Conservation (phyloP, 2,113 vertebrate species). For the Numenius arquata region DNA sequence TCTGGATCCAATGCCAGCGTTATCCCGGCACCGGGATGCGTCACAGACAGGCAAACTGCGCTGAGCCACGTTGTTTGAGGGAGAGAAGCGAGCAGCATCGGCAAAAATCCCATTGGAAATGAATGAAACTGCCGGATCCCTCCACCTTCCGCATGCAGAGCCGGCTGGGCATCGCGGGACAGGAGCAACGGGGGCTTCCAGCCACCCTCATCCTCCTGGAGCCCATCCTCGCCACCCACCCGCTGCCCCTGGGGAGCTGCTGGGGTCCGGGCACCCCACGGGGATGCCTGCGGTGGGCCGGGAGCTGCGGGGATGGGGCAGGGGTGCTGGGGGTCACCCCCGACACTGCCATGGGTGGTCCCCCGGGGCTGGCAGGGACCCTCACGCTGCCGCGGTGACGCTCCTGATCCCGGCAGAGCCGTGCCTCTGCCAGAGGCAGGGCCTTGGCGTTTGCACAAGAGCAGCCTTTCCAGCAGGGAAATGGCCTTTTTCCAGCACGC, state of each 20-base stretch:
- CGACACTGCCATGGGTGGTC: no score
- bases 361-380: not conserved
- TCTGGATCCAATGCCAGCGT: not conserved
- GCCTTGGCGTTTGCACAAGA: not conserved
- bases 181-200: not conserved
- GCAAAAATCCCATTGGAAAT: not conserved
- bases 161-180: not conserved
- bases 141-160: not conserved
- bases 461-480: not conserved
- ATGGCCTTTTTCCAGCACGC: not conserved
- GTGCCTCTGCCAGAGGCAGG: not conserved
- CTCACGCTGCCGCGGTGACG: fast-evolving
- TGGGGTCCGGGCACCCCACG: not conserved
- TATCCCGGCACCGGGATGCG: not conserved
- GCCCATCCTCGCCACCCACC: fast-evolving
- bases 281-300: no score
- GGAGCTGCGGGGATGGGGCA: not conserved
- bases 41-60: not conserved
- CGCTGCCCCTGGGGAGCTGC: not conserved
- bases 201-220: fast-evolving
- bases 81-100: not conserved
- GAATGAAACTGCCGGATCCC: not conserved
- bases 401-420: not conserved
- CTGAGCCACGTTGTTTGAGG: not conserved
- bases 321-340: not conserved